Evolutionary conservation across 2,888 invertebrate species (phyloP).

Genomic region (Nasonovia ribisnigri): DNA sequence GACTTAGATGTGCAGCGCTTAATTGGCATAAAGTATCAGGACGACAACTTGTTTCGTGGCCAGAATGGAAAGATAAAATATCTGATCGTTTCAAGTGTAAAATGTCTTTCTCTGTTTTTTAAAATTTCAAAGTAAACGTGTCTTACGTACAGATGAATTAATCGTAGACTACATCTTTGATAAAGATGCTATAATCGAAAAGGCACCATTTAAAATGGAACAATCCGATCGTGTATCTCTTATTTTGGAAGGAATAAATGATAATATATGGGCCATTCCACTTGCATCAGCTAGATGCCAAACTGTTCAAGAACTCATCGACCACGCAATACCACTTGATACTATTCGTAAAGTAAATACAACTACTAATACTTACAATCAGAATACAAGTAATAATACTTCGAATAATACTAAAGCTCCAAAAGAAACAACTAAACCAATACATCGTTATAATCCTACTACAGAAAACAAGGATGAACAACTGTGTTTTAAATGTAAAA

Average conservation of each 20-base stretch:
- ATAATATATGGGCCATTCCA: conserved; percentile 28
- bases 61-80: conserved; percentile 15
- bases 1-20: no score
- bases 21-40: no score
- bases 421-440: not conserved
- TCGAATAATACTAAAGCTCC: no score
- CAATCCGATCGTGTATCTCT: conserved; percentile 25
- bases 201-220: conserved; percentile 20
- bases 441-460: conserved; percentile 22
- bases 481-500: conserved; percentile 7
- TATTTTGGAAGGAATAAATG: conserved; percentile 16
- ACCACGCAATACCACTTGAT: not conserved
- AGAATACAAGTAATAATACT: no score
- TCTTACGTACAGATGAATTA: not conserved
- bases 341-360: conserved; percentile 29
- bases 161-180: conserved; percentile 23
- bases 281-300: not conserved
- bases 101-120: conserved; percentile 1
- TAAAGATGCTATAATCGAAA: conserved; percentile 25
- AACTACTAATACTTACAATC: not conserved
- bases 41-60: not conserved
- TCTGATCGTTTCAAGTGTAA: conserved; percentile 16
- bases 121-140: not conserved
- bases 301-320: not conserved
- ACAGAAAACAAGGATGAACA: conserved; percentile 1